phyloP scores from a whole-genome alignment of 1,140 invertebrate species.

The Conus betulinus region DNA sequence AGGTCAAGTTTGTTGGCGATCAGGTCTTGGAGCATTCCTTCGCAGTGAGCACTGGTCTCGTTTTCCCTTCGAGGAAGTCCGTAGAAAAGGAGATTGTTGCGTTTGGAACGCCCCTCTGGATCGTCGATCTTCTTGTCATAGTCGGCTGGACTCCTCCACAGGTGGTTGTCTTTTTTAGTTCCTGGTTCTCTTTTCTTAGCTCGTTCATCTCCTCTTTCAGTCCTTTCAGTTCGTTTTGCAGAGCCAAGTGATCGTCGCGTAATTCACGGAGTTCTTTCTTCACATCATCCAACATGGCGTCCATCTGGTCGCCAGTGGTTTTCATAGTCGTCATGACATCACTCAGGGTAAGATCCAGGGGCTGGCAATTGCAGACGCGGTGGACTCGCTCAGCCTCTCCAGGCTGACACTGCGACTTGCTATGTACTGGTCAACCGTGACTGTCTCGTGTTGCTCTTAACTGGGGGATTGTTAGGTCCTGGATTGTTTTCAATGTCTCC shows the following conservation, averaged over 20 bases:
- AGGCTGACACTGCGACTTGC: not conserved
- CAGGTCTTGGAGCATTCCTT: not conserved
- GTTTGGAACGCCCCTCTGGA: not conserved
- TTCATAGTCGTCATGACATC: not conserved
- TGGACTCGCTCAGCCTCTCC: not conserved
- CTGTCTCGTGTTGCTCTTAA: not conserved
- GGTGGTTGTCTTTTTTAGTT: not conserved
- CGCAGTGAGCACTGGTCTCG: not conserved
- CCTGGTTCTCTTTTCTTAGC: not conserved
- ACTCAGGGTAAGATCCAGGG: not conserved
- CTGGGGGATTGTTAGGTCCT: not conserved
- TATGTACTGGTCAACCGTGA: not conserved
- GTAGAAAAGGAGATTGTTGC: not conserved
- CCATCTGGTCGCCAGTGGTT: not conserved
- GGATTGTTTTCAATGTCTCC: not conserved
- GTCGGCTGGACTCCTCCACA: not conserved
- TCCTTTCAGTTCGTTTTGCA: not conserved
- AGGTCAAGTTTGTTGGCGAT: not conserved
- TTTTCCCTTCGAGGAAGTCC: not conserved
- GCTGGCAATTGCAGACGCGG: not conserved
- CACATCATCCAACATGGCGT: not conserved
- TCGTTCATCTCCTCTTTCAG: not conserved
- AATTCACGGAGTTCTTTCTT: not conserved
- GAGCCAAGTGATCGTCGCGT: not conserved
- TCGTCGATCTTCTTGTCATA: not conserved